These are phyloP conservation scores for Oscheius sp. DNA, from an alignment of 1,140 invertebrate species.

Conservation along the genomic window DNA sequence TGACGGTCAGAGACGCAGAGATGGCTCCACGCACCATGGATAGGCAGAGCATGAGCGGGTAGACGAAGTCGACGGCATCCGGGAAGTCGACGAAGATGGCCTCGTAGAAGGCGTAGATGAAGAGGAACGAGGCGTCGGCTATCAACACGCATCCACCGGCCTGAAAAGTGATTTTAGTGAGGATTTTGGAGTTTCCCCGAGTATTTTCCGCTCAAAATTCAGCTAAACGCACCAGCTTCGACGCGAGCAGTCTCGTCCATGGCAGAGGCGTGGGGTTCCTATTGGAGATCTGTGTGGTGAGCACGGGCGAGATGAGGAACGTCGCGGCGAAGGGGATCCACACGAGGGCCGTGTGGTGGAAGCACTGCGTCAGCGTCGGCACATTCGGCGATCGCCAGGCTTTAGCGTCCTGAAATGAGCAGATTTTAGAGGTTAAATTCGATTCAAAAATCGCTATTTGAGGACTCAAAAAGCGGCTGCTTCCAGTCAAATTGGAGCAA, in stretches of 20 bases:
- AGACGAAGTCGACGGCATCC: slow-evolving; percentile 23
- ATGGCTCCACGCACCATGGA: slow-evolving; percentile 25
- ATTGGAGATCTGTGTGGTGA: slow-evolving; percentile 50
- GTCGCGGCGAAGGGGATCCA: slow-evolving; percentile 54
- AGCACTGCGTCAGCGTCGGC: slow-evolving; percentile 49
- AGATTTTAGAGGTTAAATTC: neutral
- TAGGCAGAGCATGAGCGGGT: slow-evolving; percentile 23
- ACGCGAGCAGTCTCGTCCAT: slow-evolving; percentile 45
- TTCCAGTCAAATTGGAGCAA: neutral
- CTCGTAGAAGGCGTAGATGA: slow-evolving; percentile 26
- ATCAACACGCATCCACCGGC: slow-evolving; percentile 5
- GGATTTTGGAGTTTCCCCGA: neutral
- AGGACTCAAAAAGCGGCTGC: neutral
- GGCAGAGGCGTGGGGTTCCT: slow-evolving; percentile 42
- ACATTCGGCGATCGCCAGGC: slow-evolving; percentile 35
- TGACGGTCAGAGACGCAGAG: neutral
- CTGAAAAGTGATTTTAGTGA: neutral
- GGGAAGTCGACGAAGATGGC: slow-evolving; percentile 21
- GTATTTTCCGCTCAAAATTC: neutral
- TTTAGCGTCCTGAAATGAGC: slow-evolving; percentile 27
- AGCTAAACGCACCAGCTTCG: slow-evolving; percentile 41
- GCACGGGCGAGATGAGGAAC: slow-evolving; percentile 47
- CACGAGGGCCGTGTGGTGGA: slow-evolving; percentile 57
- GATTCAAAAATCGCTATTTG: neutral
- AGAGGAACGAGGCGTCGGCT: slow-evolving; percentile 35